Conservation (phyloP, 2,888 invertebrate species). For the Mystacides longicornis region DNA sequence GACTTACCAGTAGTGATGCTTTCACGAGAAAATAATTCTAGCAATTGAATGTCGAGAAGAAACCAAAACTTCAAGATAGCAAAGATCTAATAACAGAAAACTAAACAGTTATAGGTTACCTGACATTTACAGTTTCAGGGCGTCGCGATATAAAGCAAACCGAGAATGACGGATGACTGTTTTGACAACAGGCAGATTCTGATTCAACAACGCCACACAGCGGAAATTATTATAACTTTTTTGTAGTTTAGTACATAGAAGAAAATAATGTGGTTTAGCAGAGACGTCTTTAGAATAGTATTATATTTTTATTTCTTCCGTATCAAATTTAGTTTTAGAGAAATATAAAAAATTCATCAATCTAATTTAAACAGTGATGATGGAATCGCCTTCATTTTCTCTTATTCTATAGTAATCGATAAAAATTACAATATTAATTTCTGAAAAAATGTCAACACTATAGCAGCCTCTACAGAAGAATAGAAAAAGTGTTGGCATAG, state of each 20-base stretch:
- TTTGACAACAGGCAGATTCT: slow-evolving; percentile 16
- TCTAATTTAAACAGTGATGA: too few species aligned
- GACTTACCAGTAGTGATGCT: not conserved
- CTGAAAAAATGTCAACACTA: too few species aligned
- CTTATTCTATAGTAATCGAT: too few species aligned
- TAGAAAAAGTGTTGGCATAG: too few species aligned
- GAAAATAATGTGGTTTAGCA: not conserved
- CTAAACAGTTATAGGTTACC: slow-evolving; percentile 19
- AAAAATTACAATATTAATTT: too few species aligned
- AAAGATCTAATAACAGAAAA: slow-evolving; percentile 5
- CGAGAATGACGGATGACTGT: slow-evolving; percentile 10
- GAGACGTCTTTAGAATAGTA: not conserved
- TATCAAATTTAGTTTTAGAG: too few species aligned
- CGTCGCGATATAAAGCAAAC: slow-evolving; percentile 12
- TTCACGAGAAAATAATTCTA: not conserved
- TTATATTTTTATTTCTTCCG: not conserved
- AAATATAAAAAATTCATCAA: too few species aligned
- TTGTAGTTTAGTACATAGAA: not conserved
- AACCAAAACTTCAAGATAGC: not conserved
- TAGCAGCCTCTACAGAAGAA: too few species aligned
- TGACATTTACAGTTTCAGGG: slow-evolving; percentile 18
- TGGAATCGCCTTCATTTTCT: too few species aligned
- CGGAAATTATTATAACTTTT: not conserved
- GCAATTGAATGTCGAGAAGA: not conserved
- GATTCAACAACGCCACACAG: not conserved